Conservation (phyloP, 1,140 invertebrate species). For the Grapholita molesta region DNA sequence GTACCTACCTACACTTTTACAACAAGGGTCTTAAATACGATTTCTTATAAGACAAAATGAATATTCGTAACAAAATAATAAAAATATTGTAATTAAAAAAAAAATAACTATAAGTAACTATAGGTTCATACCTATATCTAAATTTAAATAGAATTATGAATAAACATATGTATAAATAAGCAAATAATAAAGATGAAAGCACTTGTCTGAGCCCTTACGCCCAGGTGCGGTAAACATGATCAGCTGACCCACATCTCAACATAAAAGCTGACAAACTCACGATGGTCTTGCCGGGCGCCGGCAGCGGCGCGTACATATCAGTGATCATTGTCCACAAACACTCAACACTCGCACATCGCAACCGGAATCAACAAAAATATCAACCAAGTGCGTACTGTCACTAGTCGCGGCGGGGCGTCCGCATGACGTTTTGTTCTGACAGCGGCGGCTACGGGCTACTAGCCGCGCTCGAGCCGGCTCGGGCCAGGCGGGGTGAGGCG, state of each 20-base stretch:
- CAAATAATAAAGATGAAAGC: too few relatives aligned
- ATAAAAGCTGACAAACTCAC: slow-evolving; percentile 45
- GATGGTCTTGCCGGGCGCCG: slow-evolving; percentile 63
- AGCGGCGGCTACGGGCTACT: slow-evolving; percentile 30
- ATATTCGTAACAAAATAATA: too few relatives aligned
- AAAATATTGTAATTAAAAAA: too few relatives aligned
- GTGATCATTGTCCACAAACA: slow-evolving; percentile 63
- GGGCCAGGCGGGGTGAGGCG: slow-evolving; percentile 19
- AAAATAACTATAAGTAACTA: too few relatives aligned
- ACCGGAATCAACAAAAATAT: slow-evolving; percentile 16
- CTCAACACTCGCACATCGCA: slow-evolving; percentile 30
- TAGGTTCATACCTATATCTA: too few relatives aligned
- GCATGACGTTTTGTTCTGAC: slow-evolving; percentile 27
- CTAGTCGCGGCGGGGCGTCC: slow-evolving; percentile 20
- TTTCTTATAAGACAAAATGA: too few relatives aligned
- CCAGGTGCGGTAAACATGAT: not conserved
- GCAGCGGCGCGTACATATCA: slow-evolving; percentile 69
- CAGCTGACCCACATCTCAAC: not conserved
- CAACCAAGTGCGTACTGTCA: slow-evolving; percentile 12
- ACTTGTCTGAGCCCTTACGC: too few relatives aligned
- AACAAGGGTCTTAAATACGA: too few relatives aligned
- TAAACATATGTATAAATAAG: too few relatives aligned
- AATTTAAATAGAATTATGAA: too few relatives aligned
- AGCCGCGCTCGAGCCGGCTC: slow-evolving; percentile 20
- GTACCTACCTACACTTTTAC: too few relatives aligned